These are phyloP conservation scores for roundworm (Caenorhabditis elegans) DNA, from an alignment of 1,140 invertebrate genomes.

Conservation along the genomic window DNA sequence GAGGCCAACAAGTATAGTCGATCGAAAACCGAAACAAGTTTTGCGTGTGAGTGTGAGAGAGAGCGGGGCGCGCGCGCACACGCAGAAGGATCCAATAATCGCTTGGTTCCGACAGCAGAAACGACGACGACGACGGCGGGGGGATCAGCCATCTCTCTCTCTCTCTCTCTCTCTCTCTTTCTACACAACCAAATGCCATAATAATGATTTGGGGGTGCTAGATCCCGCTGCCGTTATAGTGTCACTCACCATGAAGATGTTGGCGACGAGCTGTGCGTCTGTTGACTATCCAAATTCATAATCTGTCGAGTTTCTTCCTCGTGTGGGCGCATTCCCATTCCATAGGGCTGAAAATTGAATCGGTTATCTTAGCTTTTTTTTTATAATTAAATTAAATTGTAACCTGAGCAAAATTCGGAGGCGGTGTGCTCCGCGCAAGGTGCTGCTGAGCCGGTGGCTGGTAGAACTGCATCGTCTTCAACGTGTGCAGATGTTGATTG, in stretches of 20 bases:
- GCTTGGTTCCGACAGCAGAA: conserved; percentile 21
- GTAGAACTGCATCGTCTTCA: conserved; percentile 5
- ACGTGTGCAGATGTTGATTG: background rate
- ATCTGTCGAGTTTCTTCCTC: conserved; percentile 14
- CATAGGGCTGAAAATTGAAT: background rate
- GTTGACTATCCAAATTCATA: conserved; percentile 17
- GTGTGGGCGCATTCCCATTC: conserved; percentile 11
- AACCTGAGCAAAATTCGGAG: background rate
- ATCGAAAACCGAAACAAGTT: conserved; percentile 22
- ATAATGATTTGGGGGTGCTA: background rate
- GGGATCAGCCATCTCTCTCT: too few relatives aligned
- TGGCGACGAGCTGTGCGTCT: background rate
- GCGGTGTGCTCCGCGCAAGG: background rate
- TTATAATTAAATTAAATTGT: background rate
- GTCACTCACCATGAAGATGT: background rate
- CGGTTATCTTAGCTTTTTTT: background rate
- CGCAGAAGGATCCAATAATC: conserved; percentile 26
- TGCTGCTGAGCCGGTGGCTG: background rate
- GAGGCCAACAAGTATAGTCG: background rate
- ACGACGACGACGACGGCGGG: too few relatives aligned
- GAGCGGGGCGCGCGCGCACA: background rate
- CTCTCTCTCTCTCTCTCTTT: too few relatives aligned
- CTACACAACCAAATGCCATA: background rate
- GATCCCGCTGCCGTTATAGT: background rate
- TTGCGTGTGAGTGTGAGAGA: background rate